Evolutionary conservation across 2,113 vertebrate species (phyloP), one percentile per base, ranked within the genome.

Genomic region (Pteruthius melanotis): DNA sequence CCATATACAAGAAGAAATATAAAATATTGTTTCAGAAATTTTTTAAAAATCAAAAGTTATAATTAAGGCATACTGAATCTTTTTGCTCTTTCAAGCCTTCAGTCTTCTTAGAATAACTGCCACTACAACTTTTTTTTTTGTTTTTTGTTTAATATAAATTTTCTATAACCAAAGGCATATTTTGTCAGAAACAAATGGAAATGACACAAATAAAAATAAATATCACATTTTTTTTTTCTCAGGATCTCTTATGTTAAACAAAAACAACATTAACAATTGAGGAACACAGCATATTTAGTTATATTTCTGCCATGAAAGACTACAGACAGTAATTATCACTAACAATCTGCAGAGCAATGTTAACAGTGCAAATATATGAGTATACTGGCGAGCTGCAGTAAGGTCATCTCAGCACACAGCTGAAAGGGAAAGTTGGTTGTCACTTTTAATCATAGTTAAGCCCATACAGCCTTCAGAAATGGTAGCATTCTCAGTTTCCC

Each of bases 371-470:
- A 70, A 60, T 63, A 50, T 33, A 60, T 33, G 60, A 79, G 2
- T n/a, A 15, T 50, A 33, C 24, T 82, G 63, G 33, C 35, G 35
- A 10, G 22, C 15, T 77, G 33, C 89, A 92, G 54, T 61, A 35
- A 61, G 70, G 68, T 95, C 79, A 94, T 66, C 35, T 57, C 39
- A 71, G 44, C 54, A 84, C 18, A 89, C 4, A 5, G 53, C 50
- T 81, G 33, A 85, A 45, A 90, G 64, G 33, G 63, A 44, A 57
- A 89, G 39, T n/a, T 28, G 7, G n/a, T 71, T 96, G 89, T 84
- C 79, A 87, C 21, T 37, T 96, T 39, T 49, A 93, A 64, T 96
- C 50, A 80, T 16, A 81, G 75, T 88, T 83, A 92, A 90, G 59
- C 52, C 53, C 83, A 12, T 11, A 19, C 4, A 94, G 56, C 17